Percentiles rank a stretch among this genome's conserved stretches.
Conservation (phyloP, 2,113 vertebrate species). For the Gracilinanus agilis region DNA sequence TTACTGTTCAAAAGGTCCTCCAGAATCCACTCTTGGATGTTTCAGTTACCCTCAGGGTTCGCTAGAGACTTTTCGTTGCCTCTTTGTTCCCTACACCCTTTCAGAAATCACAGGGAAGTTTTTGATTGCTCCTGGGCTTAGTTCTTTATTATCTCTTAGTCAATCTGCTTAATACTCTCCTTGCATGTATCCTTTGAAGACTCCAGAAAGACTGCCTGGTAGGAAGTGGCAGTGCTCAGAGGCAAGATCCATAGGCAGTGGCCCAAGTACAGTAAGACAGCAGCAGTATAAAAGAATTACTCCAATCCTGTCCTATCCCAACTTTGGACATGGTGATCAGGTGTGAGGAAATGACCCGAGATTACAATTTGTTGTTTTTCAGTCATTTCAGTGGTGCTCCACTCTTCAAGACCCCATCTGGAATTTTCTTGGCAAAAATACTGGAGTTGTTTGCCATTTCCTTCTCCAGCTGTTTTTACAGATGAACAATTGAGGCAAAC, state of each 20-base stretch:
- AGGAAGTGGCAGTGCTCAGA: background rate
- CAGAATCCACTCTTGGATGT: conserved; percentile 22
- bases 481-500: background rate
- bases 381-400: background rate
- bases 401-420: background rate
- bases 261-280: background rate
- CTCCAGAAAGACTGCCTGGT: background rate
- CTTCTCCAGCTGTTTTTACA: background rate
- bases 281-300: background rate
- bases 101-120: conserved; percentile 27
- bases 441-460: background rate
- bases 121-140: background rate
- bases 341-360: background rate
- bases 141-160: conserved; percentile 24
- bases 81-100: background rate
- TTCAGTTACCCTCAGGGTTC: conserved; percentile 5
- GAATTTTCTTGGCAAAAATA: background rate
- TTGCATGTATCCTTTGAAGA: conserved; percentile 6
- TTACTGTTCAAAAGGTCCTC: background rate
- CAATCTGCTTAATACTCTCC: background rate
- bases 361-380: background rate
- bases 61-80: conserved; percentile 25
- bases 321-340: background rate
- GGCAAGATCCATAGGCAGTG: background rate
- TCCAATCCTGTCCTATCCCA: background rate